Percentiles rank a stretch among this genome's conserved stretches.
phyloP scores from a whole-genome alignment of 2,113 vertebrate genomes.

The Chinchilla lanigera region DNA sequence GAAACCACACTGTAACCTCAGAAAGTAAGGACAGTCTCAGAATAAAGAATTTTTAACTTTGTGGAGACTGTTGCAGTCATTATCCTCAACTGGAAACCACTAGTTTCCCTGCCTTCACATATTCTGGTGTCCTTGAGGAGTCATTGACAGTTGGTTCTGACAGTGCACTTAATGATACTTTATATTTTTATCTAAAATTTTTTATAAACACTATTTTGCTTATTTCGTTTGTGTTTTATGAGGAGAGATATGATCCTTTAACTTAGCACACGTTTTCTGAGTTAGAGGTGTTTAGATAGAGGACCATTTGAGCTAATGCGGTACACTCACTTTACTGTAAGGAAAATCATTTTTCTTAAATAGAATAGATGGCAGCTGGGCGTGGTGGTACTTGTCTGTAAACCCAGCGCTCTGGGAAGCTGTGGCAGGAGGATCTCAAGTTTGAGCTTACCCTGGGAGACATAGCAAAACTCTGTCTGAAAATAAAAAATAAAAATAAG shows the following conservation, averaged over 20 bases:
- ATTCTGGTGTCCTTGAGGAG: background rate
- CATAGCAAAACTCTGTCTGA: background rate
- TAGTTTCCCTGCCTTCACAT: background rate
- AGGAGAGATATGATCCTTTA: background rate
- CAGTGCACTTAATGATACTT: background rate
- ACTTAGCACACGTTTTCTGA: background rate
- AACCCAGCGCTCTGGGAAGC: background rate
- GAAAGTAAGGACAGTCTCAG: background rate
- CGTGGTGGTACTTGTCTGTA: background rate
- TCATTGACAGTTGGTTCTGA: slow-evolving; percentile 18
- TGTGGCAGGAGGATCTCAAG: background rate
- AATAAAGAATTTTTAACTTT: slow-evolving; percentile 7
- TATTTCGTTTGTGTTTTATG: background rate
- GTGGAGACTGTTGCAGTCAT: background rate
- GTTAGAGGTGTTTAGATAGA: background rate
- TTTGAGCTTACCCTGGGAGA: background rate
- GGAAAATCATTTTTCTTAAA: background rate
- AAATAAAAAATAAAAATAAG: background rate
- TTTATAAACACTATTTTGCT: background rate
- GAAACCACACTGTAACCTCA: background rate
- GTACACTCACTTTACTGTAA: background rate
- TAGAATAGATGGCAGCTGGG: background rate
- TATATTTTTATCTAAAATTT: slow-evolving; percentile 12
- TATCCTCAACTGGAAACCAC: background rate
- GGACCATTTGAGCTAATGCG: background rate